Evolutionary conservation across 2,888 invertebrate species (phyloP).

Genomic region (Steinernema hermaphroditum): DNA sequence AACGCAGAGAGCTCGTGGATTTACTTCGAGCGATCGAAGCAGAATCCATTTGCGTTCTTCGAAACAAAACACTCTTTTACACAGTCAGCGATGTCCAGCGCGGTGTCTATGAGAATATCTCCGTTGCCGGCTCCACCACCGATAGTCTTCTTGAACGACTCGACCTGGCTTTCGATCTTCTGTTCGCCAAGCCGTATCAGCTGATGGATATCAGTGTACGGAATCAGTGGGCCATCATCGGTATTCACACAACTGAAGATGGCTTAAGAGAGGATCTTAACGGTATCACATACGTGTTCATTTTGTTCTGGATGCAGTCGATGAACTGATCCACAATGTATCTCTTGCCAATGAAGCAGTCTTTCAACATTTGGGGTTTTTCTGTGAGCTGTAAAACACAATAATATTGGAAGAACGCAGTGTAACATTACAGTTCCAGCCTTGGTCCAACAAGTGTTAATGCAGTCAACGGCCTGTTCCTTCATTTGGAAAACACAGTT

Average conservation of each 20-base stretch:
- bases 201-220: conserved; percentile 54
- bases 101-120: conserved; percentile 50
- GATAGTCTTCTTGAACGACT: conserved; percentile 49
- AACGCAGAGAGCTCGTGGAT: not conserved
- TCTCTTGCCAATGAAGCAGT: conserved; percentile 50
- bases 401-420: not conserved
- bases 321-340: conserved; percentile 53
- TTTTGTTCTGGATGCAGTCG: conserved; percentile 51
- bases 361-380: conserved; percentile 49
- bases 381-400: conserved; percentile 41
- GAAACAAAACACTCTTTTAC: conserved; percentile 60
- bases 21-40: conserved; percentile 56
- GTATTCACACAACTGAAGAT: conserved; percentile 44
- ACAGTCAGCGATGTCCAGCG: conserved; percentile 55
- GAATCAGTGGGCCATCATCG: conserved; percentile 46
- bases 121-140: conserved; percentile 49
- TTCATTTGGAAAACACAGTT: conserved; percentile 50
- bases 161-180: conserved; percentile 50
- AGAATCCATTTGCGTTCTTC: conserved; percentile 57
- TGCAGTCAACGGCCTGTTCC: conserved; percentile 52
- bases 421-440: conserved; percentile 34
- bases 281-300: conserved; percentile 47
- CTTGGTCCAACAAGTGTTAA: conserved; percentile 50
- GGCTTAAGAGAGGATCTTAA: not conserved
- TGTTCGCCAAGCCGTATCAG: conserved; percentile 54